Base-by-base conservation (phyloP, 2,888 invertebrate genomes). In the Dermolepida albohirtum region DNA sequence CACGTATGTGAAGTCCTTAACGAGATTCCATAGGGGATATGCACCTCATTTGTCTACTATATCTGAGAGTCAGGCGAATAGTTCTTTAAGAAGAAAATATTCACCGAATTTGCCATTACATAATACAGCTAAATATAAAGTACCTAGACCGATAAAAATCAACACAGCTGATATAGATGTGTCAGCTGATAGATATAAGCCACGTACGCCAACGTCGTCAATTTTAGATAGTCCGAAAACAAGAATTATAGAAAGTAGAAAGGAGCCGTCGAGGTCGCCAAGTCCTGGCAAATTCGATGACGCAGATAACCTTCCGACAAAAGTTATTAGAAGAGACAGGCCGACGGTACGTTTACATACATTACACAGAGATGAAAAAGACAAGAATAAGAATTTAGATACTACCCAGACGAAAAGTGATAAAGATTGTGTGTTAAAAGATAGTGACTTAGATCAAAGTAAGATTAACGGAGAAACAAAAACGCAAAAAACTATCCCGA, bases 141-240 rank as follows among this genome's bases (percentile, higher is more conserved):
- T 86, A 1, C 84, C 89, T 1, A 87, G 90, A 63, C 92, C 93
- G 1, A 89, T 91, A 57, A 88, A 89, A 73, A 92, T 94, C 71
- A 93, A 94, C 80, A 94, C 94, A 1, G 92, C 93, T 34, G 93
- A 94, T 79, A 95, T 95, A 73, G 94, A 95, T 80, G 94, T 95
- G 0, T 92, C 93, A 0, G 88, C 88, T 71, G 87, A 90, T 70
- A 87, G 86, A 75, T 91, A 89, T 77, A 83, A 84, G 43, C 16
- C 59, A 0, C 59, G 39, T 14, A n/a, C 43, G n/a, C 5, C 81
- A 79, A 68, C 80, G 76, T 67, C 54, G 2, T 39, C 51, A 5
- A 54, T 11, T 22, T 16, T 64, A 16, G 49, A 55, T 49, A 41
- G 14, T 8, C 39, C 41, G 14, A 59, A 12, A 51, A 43, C 12